Evolutionary conservation across 37 sponge, comb jelly and placozoan genomes (phyloP), one percentile per base, ranked within the genome.

Genomic region (Sycon ciliatum): DNA sequence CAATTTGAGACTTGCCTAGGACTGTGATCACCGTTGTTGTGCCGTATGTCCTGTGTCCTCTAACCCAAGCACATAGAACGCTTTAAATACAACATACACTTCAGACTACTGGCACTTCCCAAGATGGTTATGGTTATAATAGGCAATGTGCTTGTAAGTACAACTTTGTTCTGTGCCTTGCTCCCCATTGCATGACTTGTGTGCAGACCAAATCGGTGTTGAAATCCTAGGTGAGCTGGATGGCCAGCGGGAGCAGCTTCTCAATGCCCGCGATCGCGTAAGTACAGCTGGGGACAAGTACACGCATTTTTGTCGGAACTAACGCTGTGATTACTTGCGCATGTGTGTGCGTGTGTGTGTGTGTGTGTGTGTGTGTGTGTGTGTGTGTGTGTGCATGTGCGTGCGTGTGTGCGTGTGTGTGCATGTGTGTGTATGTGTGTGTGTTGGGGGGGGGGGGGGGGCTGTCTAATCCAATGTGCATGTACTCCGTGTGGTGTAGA

Each of bases 211-310:
- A 68, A 22, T 68, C 22, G 70, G 70, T 11, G 26, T 52, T 11
- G 55, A 68, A 18, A 68, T 22, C 9, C n/a, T 68, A 13, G 55
- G 20, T 13, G 70, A 68, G 24, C 22, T 68, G 56, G 27, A 23
- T 60, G 63, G 63, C 16, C 63, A 60, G 63, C 7, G 63, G 22
- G 63, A 60, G 16, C 63, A 60, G 63, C 63, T 60, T 7, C 63
- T 60, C 7, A 60, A 22, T n/a, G 63, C 63, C 22, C 9, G 29
- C 7, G 63, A 9, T n/a, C 7, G n/a, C 9, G 63, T 60, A 60
- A 60, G 16, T 9, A 46, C 16, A 20, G 35, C 22, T 3, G 22
- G 26, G 2, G 3, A 26, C 22, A 1, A 2, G 4, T 4, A 27
- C 2, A 2, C 2, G 56, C 1, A 4, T 55, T 55, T 22, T 22